A percentile compares a stretch with the other conserved stretches of the same genome.
Evolutionary conservation across 2,888 invertebrate species (phyloP).

Genomic region (Eudasyphora cyanicolor): DNA sequence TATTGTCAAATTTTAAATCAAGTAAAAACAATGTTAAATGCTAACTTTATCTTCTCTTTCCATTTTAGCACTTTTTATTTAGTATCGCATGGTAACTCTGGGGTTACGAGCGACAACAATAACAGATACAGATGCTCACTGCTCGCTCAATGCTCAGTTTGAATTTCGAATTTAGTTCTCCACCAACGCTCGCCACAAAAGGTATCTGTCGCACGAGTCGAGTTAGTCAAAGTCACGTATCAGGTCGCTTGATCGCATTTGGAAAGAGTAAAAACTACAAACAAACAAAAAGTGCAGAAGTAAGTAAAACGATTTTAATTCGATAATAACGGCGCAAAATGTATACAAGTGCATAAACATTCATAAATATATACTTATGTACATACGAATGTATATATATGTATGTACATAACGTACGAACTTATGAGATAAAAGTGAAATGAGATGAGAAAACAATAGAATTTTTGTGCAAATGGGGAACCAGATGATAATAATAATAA

Average conservation of each 20-base stretch:
- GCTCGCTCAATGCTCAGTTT: too few species aligned
- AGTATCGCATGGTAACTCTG: too few species aligned
- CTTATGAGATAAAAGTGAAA: not conserved
- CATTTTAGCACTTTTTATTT: too few species aligned
- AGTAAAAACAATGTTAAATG: too few species aligned
- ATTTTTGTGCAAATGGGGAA: not conserved
- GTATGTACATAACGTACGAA: not conserved
- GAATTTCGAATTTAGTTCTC: conserved; percentile 49
- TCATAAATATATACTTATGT: not conserved
- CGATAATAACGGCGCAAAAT: conserved; percentile 19
- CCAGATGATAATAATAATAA: too few species aligned
- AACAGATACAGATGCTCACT: conserved; percentile 4
- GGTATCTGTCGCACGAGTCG: conserved; percentile 21
- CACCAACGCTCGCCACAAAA: conserved; percentile 37
- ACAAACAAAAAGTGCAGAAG: conserved; percentile 21
- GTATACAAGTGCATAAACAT: not conserved
- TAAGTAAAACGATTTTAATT: conserved; percentile 25
- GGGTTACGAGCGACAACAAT: not conserved
- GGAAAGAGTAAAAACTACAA: not conserved
- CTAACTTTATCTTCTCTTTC: too few species aligned
- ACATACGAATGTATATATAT: too few species aligned
- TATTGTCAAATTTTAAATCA: too few species aligned
- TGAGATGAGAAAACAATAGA: not conserved
- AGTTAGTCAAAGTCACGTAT: too few species aligned
- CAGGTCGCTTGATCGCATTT: conserved; percentile 29